Conservation (phyloP, 2,888 invertebrate genomes). For the Lissonota sp. region DNA sequence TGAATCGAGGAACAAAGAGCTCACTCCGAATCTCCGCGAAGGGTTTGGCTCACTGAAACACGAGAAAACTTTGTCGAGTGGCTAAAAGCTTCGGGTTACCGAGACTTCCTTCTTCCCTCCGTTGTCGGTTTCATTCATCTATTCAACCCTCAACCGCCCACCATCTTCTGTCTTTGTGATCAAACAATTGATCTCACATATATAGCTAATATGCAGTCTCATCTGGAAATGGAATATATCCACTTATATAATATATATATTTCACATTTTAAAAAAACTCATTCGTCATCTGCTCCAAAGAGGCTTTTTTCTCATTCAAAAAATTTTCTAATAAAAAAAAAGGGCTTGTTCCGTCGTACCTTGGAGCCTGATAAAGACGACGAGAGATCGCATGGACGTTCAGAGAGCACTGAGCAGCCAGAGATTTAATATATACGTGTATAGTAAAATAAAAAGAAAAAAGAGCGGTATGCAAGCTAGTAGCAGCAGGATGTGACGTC, state of each 20-base stretch:
- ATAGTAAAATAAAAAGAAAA: conserved; percentile 5
- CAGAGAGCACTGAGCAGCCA: too few relatives aligned
- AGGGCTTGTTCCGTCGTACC: conserved; percentile 68
- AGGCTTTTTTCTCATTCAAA: too few relatives aligned
- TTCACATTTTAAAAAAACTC: too few relatives aligned
- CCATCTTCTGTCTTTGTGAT: conserved; percentile 43
- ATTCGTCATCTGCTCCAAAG: too few relatives aligned
- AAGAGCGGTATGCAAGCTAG: conserved; percentile 60
- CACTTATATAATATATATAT: too few relatives aligned
- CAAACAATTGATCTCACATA: conserved; percentile 27
- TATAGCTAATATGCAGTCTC: conserved; percentile 50
- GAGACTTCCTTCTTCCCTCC: conserved; percentile 10
- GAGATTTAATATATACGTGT: not conserved
- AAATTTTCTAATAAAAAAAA: too few relatives aligned
- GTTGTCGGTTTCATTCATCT: not conserved
- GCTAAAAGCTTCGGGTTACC: conserved; percentile 3
- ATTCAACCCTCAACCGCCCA: conserved; percentile 3
- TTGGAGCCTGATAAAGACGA: conserved; percentile 70
- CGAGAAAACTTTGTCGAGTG: conserved; percentile 45
- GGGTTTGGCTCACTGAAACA: conserved; percentile 29
- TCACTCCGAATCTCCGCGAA: not conserved
- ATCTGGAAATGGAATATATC: too few relatives aligned
- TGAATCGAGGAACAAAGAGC: conserved; percentile 40
- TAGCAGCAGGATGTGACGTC: conserved; percentile 83
- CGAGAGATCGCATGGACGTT: too few relatives aligned